Conservation (phyloP, 1,140 invertebrate genomes). For the Atopsyche davidsoni region DNA sequence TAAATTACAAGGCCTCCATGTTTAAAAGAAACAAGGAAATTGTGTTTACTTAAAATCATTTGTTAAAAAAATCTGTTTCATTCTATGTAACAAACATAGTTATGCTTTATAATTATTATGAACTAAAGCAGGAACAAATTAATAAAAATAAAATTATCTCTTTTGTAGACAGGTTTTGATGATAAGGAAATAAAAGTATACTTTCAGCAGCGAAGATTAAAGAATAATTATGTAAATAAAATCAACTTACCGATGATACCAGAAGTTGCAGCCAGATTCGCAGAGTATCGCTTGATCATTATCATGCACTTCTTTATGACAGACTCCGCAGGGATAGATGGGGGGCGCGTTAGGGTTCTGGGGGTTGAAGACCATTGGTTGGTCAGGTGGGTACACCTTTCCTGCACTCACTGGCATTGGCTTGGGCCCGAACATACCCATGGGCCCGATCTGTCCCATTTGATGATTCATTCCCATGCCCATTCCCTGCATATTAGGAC, state of each 20-base stretch:
- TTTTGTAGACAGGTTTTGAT: too few species aligned
- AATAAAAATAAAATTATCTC: too few species aligned
- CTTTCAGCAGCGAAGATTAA: too few species aligned
- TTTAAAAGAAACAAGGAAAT: too few species aligned
- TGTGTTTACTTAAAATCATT: too few species aligned
- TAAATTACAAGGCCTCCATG: too few species aligned
- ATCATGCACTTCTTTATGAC: conserved; percentile 98
- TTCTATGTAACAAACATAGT: too few species aligned
- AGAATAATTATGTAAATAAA: background rate
- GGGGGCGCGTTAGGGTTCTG: conserved; percentile 97
- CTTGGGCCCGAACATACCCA: conserved; percentile 57
- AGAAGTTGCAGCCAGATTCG: conserved; percentile 98
- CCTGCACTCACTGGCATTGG: conserved; percentile 86
- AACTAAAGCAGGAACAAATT: too few species aligned
- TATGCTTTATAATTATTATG: too few species aligned
- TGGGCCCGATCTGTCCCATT: conserved; percentile 53
- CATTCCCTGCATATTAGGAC: conserved; percentile 53
- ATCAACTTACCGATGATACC: conserved; percentile 85
- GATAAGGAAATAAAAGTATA: too few species aligned
- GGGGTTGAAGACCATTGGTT: conserved; percentile 96
- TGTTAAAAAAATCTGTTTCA: too few species aligned
- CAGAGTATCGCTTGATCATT: conserved; percentile 98
- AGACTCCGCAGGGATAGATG: conserved; percentile 93
- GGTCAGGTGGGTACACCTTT: conserved; percentile 91
- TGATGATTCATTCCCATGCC: conserved; percentile 49